phyloP scores from a whole-genome alignment of 2,113 vertebrate species.

The Passer domesticus region DNA sequence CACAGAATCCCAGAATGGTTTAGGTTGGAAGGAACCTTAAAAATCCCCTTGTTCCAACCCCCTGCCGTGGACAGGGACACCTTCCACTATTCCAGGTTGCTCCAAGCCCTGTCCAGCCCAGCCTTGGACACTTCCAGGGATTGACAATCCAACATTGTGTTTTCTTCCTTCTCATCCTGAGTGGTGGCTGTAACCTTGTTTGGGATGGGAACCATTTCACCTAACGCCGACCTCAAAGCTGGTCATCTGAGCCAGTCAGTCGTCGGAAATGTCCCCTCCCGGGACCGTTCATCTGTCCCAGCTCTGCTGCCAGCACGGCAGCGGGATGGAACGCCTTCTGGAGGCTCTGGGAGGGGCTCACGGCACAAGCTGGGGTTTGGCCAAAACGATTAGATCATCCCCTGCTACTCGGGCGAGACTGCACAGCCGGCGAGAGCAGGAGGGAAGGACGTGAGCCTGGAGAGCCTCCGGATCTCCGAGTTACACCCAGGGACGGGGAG shows the following conservation, averaged over 20 bases:
- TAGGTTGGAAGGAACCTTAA: background rate
- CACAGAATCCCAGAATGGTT: background rate
- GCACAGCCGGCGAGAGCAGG: background rate
- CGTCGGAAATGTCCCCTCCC: background rate
- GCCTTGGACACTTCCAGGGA: background rate
- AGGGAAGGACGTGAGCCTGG: background rate
- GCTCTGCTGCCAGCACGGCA: background rate
- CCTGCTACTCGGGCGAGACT: background rate
- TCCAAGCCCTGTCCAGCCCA: background rate
- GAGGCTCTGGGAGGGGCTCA: background rate
- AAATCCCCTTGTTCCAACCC: background rate
- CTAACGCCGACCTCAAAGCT: background rate
- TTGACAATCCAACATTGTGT: rapidly evolving
- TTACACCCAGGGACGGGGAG: background rate
- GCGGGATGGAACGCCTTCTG: background rate
- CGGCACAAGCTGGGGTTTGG: background rate
- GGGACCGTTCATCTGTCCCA: background rate
- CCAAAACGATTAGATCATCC: constrained; percentile 47
- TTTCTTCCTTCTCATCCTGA: background rate
- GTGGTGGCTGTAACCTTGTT: rapidly evolving
- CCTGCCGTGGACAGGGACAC: background rate
- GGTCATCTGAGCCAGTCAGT: background rate
- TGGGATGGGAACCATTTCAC: background rate
- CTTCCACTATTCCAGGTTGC: background rate
- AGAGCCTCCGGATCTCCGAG: background rate